These are phyloP conservation scores for Cerastoderma edule DNA, from an alignment of 2,888 invertebrate species.

Conservation along the genomic window DNA sequence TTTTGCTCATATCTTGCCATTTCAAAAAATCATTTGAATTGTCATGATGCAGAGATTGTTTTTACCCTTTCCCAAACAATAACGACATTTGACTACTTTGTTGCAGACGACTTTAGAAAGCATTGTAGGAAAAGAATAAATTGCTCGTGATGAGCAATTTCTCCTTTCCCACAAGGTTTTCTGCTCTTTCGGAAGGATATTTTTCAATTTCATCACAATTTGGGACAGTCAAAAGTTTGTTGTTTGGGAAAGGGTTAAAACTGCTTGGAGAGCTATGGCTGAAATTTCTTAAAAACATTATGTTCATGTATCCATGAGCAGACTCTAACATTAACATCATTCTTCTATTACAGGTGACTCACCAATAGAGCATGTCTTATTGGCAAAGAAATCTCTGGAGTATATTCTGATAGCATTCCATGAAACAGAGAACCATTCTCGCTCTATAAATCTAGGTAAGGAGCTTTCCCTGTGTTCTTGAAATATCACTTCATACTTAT, in stretches of 20 bases:
- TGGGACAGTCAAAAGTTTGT: no score
- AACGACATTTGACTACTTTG: no score
- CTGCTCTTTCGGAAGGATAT: no score
- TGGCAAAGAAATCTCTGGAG: slow-evolving; percentile 48
- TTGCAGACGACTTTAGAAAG: no score
- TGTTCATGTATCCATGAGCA: not conserved
- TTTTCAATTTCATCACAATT: no score
- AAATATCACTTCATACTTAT: not conserved
- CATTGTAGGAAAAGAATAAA: no score
- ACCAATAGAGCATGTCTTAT: not conserved
- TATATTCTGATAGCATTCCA: slow-evolving; percentile 63
- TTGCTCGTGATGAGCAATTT: no score
- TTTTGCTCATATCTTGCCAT: no score
- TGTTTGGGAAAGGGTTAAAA: not conserved
- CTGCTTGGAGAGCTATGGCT: not conserved
- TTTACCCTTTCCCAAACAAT: no score
- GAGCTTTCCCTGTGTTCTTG: not conserved
- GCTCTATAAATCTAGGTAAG: slow-evolving; percentile 46
- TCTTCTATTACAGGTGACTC: slow-evolving; percentile 14
- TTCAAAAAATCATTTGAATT: no score
- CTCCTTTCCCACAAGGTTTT: no score
- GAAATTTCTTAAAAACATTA: not conserved
- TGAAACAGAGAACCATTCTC: slow-evolving; percentile 52
- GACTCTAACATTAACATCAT: not conserved
- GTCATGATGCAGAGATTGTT: no score